Evolutionary conservation across 2,113 vertebrate genomes (phyloP).

Genomic region (Rynchops niger): DNA sequence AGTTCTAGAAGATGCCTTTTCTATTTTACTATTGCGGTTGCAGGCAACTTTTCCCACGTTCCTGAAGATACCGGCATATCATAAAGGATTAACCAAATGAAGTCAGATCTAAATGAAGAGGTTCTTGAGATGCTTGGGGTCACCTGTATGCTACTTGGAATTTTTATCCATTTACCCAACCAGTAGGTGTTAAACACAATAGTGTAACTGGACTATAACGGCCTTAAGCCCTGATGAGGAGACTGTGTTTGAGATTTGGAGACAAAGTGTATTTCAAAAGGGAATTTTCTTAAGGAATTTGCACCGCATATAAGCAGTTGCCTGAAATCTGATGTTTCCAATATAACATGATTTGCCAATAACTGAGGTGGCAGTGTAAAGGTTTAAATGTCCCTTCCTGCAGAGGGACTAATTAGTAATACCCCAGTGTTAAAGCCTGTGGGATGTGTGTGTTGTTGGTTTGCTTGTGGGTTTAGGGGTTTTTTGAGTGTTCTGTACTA

Average conservation of each 20-base stretch:
- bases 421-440: neutral
- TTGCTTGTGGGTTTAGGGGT: rapidly evolving
- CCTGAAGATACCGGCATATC: neutral
- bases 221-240: neutral
- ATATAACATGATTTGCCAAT: neutral
- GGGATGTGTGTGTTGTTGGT: neutral
- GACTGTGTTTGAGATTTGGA: neutral
- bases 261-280: neutral
- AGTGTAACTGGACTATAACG: neutral
- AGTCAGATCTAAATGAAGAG: neutral
- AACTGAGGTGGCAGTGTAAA: neutral
- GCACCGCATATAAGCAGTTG: neutral
- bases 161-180: neutral
- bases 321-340: neutral
- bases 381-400: neutral
- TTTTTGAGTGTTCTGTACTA: neutral
- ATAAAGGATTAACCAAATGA: neutral
- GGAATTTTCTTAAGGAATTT: neutral
- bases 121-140: neutral
- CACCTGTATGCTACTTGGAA: neutral
- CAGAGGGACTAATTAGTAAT: neutral
- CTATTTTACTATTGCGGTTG: neutral
- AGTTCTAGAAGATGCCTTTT: neutral
- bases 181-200: neutral
- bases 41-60: neutral